Conservation (phyloP, 2,888 invertebrate species). For the Rotaria sp. region DNA sequence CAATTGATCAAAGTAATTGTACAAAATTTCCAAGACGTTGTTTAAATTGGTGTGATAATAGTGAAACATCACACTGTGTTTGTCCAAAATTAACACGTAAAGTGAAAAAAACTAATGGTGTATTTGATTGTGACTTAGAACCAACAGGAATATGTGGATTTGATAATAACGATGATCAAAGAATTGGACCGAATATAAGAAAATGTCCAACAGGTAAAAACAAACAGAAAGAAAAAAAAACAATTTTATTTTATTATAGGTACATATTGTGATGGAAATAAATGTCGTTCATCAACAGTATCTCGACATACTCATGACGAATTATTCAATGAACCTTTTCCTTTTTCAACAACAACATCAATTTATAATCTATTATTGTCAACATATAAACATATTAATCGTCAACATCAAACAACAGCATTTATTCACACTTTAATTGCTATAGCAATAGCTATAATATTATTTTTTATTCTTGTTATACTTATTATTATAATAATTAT, state of each 20-base stretch:
- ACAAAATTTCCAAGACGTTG: slow-evolving; percentile 10
- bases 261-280: slow-evolving; percentile 8
- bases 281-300: neutral
- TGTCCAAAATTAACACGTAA: slow-evolving; percentile 26
- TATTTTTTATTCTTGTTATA: slow-evolving; percentile 15
- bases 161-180: neutral
- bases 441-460: neutral
- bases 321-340: neutral
- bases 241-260: neutral
- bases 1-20: slow-evolving; percentile 18
- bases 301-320: neutral
- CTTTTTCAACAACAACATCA: neutral
- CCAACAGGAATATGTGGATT: neutral
- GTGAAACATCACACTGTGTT: slow-evolving; percentile 11
- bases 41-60: neutral
- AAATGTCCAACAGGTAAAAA: slow-evolving; percentile 21
- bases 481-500: neutral
- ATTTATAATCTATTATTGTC: neutral
- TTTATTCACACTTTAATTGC: neutral
- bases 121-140: slow-evolving; percentile 24
- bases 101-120: neutral
- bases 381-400: neutral
- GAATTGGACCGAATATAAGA: neutral
- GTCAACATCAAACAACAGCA: neutral
- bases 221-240: neutral